Percentiles rank a stretch among this genome's conserved stretches.
phyloP scores from a whole-genome alignment of 2,797 vertebrate species.

The Pterois miles region DNA sequence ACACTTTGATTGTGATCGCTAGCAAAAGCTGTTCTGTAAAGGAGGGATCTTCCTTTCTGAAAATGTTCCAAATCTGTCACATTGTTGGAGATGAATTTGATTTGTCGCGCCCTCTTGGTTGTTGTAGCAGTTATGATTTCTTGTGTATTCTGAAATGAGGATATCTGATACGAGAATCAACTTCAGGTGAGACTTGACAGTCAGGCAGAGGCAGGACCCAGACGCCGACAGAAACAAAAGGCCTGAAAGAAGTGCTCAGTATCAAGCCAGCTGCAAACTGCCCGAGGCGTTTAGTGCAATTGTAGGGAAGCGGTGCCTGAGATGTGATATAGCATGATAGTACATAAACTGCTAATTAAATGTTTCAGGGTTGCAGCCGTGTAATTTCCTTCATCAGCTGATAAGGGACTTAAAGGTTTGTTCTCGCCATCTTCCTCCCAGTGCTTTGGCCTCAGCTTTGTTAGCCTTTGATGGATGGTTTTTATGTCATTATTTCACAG shows the following conservation, averaged over 20 bases:
- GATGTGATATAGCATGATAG: slow-evolving; percentile 64
- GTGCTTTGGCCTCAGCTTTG: slow-evolving; percentile 64
- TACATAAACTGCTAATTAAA: slow-evolving; percentile 77
- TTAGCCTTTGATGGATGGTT: slow-evolving; percentile 69
- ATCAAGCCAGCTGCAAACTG: slow-evolving; percentile 53
- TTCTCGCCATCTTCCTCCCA: slow-evolving; percentile 51
- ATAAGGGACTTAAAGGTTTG: slow-evolving; percentile 73
- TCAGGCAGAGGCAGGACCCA: slow-evolving; percentile 36
- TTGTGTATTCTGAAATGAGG: slow-evolving; percentile 54
- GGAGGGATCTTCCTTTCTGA: slow-evolving; percentile 57
- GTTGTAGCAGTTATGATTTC: slow-evolving; percentile 29
- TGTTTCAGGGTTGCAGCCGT: slow-evolving; percentile 72
- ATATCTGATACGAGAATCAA: slow-evolving; percentile 55
- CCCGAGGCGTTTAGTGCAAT: slow-evolving; percentile 45
- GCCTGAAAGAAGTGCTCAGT: slow-evolving; percentile 31
- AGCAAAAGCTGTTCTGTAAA: slow-evolving; percentile 51
- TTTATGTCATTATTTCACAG: slow-evolving; percentile 53
- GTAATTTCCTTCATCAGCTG: slow-evolving; percentile 75
- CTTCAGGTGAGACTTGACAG: slow-evolving; percentile 29
- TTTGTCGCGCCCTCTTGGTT: slow-evolving; percentile 49
- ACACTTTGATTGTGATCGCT: slow-evolving; percentile 60
- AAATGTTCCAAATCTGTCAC: slow-evolving; percentile 49
- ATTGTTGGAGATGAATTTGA: slow-evolving; percentile 48
- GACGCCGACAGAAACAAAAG: slow-evolving; percentile 50
- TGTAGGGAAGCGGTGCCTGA: slow-evolving; percentile 52